Evolutionary conservation across 64 coral and sea anemone species (phyloP), one percentile per base, ranked within the genome.

Genomic region (Hydrozoanthus tunicans): DNA sequence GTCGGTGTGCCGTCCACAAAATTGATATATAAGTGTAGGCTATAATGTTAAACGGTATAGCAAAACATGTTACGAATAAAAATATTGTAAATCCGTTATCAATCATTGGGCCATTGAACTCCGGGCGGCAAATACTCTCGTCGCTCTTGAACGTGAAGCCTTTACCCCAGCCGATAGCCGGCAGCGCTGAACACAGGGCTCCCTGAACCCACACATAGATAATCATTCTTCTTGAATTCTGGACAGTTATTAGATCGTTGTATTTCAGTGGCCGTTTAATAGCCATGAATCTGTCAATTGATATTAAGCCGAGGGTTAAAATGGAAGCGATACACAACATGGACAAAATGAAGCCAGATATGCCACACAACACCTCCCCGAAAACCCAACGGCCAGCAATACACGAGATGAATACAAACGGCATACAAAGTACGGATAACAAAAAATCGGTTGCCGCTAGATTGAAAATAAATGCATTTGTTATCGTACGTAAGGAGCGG

Each of bases 61-160:
- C 90, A 67, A 96, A 96, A 78, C 89, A 94, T 24, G 89, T 89
- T 10, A 66, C 14, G 53, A 96, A 96, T 61, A 96, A 86, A 91
- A 96, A 96, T 54, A 93, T 92, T 15, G 95, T 96, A 66, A 92
- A 96, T 3, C 95, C 95, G n/a, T 94, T 89, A 70, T 96, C 95
- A 53, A 91, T 68, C 9, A 77, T 76, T 3, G 95, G 95, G 6
- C 90, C 93, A 11, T 90, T 90, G 56, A 96, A 94, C 17, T 94
- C 58, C 8, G 95, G 95, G 62, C 95, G 68, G 53, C 95, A 96
- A 58, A 94, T 94, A 6, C 62, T 94, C 62, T 96, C 95, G 7
- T 89, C 78, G 65, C 58, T 32, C 4, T 91, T 66, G 64, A 93
- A 96, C 0, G 8, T 79, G 15, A 94, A 96, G 5, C 95, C 95